A percentile compares a stretch with the other conserved stretches of the same genome.
Evolutionary conservation across 2,888 invertebrate genomes (phyloP).

Genomic region (Apotomis turbidana): DNA sequence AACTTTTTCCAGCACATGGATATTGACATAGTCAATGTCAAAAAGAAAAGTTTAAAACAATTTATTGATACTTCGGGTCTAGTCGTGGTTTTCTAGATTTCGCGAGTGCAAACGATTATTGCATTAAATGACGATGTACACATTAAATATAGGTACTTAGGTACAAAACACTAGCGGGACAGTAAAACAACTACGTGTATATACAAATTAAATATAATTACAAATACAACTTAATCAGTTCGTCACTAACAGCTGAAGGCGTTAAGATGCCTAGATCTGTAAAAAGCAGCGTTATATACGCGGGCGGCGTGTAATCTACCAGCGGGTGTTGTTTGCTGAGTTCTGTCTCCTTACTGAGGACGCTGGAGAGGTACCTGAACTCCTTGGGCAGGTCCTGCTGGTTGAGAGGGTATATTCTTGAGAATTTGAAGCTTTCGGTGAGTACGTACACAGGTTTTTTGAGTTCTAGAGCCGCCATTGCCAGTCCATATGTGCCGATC

Average conservation of each 20-base stretch:
- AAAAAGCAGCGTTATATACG: constrained; percentile 95
- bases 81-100: no score
- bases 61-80: no score
- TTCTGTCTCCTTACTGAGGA: constrained; percentile 58
- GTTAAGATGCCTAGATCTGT: constrained; percentile 98
- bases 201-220: constrained; percentile 71
- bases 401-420: constrained; percentile 95
- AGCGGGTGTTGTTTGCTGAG: constrained; percentile 90
- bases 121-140: no score
- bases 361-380: constrained; percentile 88
- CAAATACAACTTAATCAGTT: constrained; percentile 97
- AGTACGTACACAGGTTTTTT: constrained; percentile 98
- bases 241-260: constrained; percentile 98
- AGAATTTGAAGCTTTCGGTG: constrained; percentile 99
- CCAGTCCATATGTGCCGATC: constrained; percentile 94
- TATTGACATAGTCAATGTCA: no score
- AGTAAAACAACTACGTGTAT: not conserved
- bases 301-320: constrained; percentile 98
- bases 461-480: constrained; percentile 92
- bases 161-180: not conserved
- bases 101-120: no score
- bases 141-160: no score
- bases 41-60: no score
- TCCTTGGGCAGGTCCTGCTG: constrained; percentile 95
- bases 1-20: no score